Conservation (phyloP, 1,140 invertebrate genomes). For the Scaptomyza pallida region DNA sequence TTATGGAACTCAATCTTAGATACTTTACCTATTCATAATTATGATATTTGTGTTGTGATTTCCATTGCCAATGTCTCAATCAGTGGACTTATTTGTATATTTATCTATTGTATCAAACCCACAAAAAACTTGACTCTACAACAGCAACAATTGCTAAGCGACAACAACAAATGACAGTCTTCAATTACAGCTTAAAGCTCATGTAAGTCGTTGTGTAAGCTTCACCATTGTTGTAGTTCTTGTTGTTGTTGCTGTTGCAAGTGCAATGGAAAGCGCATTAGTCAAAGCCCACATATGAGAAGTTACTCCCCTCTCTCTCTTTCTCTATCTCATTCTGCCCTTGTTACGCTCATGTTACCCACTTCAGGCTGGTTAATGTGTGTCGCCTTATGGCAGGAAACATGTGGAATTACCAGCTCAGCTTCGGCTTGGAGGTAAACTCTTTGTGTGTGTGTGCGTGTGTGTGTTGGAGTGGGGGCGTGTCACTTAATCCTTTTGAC, state of each 20-base stretch:
- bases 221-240: conserved; percentile 25
- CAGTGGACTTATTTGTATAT: conserved; percentile 24
- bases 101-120: conserved; percentile 29
- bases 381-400: conserved; percentile 68
- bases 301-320: conserved; percentile 11
- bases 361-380: conserved; percentile 73
- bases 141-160: conserved; percentile 3
- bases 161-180: conserved; percentile 45
- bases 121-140: conserved; percentile 32
- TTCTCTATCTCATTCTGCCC: not conserved
- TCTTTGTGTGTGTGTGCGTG: not conserved
- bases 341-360: conserved; percentile 40
- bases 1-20: no score
- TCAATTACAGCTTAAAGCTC: conserved; percentile 73
- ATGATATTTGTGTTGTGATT: not conserved
- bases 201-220: conserved; percentile 76
- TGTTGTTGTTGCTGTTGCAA: conserved; percentile 49
- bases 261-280: conserved; percentile 74
- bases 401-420: conserved; percentile 66
- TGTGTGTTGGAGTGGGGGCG: conserved; percentile 1
- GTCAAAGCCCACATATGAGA: conserved; percentile 52
- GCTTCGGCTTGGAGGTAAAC: conserved; percentile 1
- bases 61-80: conserved; percentile 16
- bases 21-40: no score
- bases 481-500: conserved; percentile 71